Evolutionary conservation across 2,888 invertebrate genomes (phyloP), one percentile per base, ranked within the genome.

Genomic region (Troides helena): DNA sequence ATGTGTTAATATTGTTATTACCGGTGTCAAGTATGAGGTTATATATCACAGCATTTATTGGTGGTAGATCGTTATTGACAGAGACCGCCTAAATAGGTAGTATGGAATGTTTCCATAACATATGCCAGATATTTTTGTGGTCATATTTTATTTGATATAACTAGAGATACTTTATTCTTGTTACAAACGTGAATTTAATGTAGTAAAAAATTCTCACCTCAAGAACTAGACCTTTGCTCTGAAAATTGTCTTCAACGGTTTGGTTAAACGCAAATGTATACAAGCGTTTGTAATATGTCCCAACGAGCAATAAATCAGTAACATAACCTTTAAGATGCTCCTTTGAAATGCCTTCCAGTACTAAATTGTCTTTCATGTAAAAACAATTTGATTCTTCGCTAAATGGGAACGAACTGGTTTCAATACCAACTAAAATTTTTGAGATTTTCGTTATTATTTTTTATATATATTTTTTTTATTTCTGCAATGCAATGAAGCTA

Each of bases 401-500:
- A 73, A 86, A 90, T 0, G 85, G 82, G 76, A 94, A 94, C 0
- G 94, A 93, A 62, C 81, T 91, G 65, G 95, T 94, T 80, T 94
- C 94, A 72, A 95, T 84, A 6, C 95, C 95, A 85, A 94, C 94
- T 93, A 83, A 4, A 85, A 90, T 68, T 68, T 56, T 56, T 21
- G 4, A 46, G 14, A 46, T 46, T 12, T 46, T 46, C 10, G 14
- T 46, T 46, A 14, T 12, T 14, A 46, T 46, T 12, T 10, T 43
- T 8, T 43, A 43, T 21, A 21, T 21, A 21, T 14, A 46, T 46
- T 12, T 14, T 12, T 46, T 46, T 46, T 46, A 46, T 46, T 2
- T 12, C 14, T 46, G 17, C 14, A 14, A 25, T 25, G 25, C 25
- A 4, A 25, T 25, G 25, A 25, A 25, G 25, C 25, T 25, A 25